A percentile compares a stretch with the other conserved stretches of the same genome.
These are phyloP conservation scores for Pseudorhombus dupliciocellatus DNA, from an alignment of 2,113 vertebrate genomes.

Conservation along the genomic window DNA sequence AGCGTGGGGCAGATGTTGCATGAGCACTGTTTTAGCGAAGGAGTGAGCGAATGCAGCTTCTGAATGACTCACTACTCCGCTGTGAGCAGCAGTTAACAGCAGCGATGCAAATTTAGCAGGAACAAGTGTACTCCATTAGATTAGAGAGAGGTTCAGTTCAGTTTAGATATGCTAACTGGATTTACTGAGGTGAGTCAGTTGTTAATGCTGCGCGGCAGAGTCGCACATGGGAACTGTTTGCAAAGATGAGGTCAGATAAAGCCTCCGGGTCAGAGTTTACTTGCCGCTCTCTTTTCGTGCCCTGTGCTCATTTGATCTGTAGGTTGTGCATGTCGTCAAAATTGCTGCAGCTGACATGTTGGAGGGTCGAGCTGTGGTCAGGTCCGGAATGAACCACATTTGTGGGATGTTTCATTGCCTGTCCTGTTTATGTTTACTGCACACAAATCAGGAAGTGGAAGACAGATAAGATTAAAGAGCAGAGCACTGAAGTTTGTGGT, in stretches of 20 bases:
- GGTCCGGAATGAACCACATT: too few species aligned
- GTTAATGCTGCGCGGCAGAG: not conserved
- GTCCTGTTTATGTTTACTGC: too few species aligned
- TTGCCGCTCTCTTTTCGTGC: not conserved
- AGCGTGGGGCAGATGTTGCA: not conserved
- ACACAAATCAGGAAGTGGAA: too few species aligned
- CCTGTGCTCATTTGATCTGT: not conserved
- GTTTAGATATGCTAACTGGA: not conserved
- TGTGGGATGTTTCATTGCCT: too few species aligned
- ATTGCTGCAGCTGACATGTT: too few species aligned
- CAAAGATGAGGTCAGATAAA: not conserved
- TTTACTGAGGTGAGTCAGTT: not conserved
- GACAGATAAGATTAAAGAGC: too few species aligned
- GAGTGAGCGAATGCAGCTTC: not conserved
- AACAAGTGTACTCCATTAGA: not conserved
- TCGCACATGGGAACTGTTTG: not conserved
- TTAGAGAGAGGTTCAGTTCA: not conserved
- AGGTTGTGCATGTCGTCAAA: too few species aligned
- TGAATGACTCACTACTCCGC: not conserved
- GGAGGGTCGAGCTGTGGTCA: too few species aligned
- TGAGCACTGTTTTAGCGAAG: not conserved
- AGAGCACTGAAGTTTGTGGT: too few species aligned
- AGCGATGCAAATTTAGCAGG: not conserved
- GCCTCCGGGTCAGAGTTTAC: not conserved
- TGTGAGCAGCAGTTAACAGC: not conserved